These are phyloP conservation scores for Argyresthia goedartella DNA, from an alignment of 2,888 invertebrate species.

Conservation along the genomic window DNA sequence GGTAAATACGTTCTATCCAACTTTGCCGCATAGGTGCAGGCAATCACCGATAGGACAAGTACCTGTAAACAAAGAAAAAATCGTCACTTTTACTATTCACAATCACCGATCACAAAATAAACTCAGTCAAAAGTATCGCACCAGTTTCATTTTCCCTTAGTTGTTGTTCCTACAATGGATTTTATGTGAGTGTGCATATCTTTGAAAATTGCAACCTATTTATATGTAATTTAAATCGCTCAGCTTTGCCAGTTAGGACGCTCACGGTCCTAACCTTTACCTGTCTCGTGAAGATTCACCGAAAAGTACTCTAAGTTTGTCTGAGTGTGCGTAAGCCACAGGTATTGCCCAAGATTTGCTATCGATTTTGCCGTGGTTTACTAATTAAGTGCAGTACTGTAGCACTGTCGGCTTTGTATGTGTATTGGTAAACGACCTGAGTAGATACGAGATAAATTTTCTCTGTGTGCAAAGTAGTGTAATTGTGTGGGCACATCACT, in stretches of 20 bases:
- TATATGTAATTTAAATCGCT: slow-evolving; percentile 51
- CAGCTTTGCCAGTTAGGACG: slow-evolving; percentile 23
- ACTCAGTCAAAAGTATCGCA: slow-evolving; percentile 13
- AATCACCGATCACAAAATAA: background rate
- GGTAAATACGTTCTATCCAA: slow-evolving; percentile 58
- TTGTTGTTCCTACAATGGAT: slow-evolving; percentile 33
- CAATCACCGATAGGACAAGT: slow-evolving; percentile 46
- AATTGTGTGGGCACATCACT: background rate
- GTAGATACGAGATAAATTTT: background rate
- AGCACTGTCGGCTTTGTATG: background rate
- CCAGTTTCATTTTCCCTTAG: slow-evolving; percentile 60
- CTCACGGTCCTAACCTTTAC: slow-evolving; percentile 65
- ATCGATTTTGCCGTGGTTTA: slow-evolving; percentile 44
- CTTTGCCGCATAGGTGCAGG: slow-evolving; percentile 52
- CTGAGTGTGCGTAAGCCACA: slow-evolving; percentile 26
- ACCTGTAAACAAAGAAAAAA: slow-evolving; percentile 35
- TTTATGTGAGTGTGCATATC: slow-evolving; percentile 41
- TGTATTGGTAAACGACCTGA: background rate
- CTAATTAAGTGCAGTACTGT: slow-evolving; percentile 36
- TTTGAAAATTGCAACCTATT: slow-evolving; percentile 42
- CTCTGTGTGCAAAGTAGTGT: background rate
- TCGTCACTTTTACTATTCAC: background rate
- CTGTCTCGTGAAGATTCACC: slow-evolving; percentile 18
- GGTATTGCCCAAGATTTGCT: slow-evolving; percentile 38
- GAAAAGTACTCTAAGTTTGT: slow-evolving; percentile 18